phyloP scores from a whole-genome alignment of 1,140 invertebrate species.

The Nymphalis io region DNA sequence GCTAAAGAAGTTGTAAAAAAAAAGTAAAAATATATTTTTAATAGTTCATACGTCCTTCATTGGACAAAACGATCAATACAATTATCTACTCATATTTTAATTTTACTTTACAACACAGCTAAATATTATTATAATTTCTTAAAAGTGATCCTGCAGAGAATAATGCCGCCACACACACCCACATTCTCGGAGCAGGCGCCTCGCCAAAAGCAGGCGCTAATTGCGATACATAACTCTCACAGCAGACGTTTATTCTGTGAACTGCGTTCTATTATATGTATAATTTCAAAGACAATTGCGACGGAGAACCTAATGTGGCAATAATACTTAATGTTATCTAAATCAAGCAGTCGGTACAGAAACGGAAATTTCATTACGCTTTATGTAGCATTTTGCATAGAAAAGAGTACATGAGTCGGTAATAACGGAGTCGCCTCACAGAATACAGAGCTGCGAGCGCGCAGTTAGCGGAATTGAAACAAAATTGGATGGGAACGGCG shows the following conservation, averaged over 20 bases:
- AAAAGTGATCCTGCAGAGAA: not conserved
- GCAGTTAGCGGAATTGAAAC: conserved; percentile 21
- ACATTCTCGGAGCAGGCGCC: not conserved
- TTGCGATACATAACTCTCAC: not conserved
- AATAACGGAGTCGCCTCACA: conserved; percentile 14
- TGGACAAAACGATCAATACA: too few relatives aligned
- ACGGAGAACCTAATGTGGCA: not conserved
- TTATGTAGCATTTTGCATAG: conserved; percentile 6
- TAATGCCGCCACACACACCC: not conserved
- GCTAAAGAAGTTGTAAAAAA: too few relatives aligned
- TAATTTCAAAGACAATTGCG: not conserved
- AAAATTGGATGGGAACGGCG: conserved; percentile 21
- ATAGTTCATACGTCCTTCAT: too few relatives aligned
- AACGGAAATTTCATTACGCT: conserved; percentile 15
- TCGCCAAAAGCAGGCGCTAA: not conserved
- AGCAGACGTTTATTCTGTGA: not conserved
- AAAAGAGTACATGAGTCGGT: conserved; percentile 15
- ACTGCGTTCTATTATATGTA: not conserved
- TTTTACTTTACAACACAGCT: too few relatives aligned
- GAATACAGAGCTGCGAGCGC: conserved; percentile 4
- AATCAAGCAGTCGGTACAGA: conserved; percentile 8
- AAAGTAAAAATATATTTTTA: too few relatives aligned
- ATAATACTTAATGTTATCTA: not conserved
- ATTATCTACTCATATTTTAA: too few relatives aligned
- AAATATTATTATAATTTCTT: not conserved